Percentiles rank a stretch among this genome's conserved stretches.
phyloP scores from a whole-genome alignment of 2,113 vertebrate species.

The Grammomys dolichurus region DNA sequence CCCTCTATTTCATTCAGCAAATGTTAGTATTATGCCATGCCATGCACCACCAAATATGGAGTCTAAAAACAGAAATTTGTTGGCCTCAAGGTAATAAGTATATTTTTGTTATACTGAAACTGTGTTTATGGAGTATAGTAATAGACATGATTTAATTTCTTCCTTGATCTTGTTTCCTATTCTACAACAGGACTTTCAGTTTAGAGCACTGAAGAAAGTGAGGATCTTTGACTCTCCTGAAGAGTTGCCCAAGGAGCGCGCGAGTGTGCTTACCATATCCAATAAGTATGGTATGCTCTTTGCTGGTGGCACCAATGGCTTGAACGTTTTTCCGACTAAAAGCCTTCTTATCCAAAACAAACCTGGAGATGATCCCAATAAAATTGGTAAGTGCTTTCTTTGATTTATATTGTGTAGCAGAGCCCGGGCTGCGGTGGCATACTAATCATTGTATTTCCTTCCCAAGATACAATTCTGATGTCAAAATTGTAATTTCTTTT shows the following conservation, averaged over 20 bases:
- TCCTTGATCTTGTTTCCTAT: slow-evolving; percentile 36
- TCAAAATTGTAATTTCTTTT: neutral
- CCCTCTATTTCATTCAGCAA: neutral
- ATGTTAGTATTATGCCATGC: neutral
- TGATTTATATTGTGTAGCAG: neutral
- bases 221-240: slow-evolving; percentile 91
- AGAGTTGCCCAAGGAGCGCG: slow-evolving; percentile 93
- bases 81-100: neutral
- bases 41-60: neutral
- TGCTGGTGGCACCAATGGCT: slow-evolving; percentile 88
- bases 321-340: slow-evolving; percentile 92
- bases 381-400: slow-evolving; percentile 89
- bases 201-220: slow-evolving; percentile 96
- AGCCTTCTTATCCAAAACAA: slow-evolving; percentile 91
- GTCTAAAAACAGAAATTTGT: neutral
- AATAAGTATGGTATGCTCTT: slow-evolving; percentile 95
- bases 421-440: neutral
- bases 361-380: slow-evolving; percentile 91
- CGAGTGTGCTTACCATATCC: slow-evolving; percentile 92
- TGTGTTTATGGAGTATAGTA: neutral
- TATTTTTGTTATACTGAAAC: slow-evolving; percentile 7
- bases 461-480: neutral
- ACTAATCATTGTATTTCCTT: neutral
- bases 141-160: neutral
- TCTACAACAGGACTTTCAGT: slow-evolving; percentile 94